Conservation (phyloP, 2,797 vertebrate species). For the Nothura maculosa region DNA sequence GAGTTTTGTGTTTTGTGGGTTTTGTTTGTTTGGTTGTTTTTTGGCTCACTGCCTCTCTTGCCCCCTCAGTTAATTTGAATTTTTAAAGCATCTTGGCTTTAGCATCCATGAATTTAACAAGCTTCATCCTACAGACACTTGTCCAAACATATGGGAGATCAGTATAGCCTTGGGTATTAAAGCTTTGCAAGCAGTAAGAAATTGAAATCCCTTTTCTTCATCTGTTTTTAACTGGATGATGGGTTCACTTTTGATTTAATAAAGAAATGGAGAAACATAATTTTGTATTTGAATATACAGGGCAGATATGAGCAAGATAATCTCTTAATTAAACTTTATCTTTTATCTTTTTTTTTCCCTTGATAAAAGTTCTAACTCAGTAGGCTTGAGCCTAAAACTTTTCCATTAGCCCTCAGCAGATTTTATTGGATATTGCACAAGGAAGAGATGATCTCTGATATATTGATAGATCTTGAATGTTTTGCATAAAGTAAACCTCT, state of each 20-base stretch:
- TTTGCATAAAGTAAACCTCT: not conserved
- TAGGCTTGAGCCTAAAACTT: not conserved
- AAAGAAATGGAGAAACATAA: not conserved
- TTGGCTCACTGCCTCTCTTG: not conserved
- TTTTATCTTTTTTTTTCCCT: not conserved
- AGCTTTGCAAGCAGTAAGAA: not conserved
- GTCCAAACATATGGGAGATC: not conserved
- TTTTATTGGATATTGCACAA: not conserved
- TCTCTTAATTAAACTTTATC: not conserved
- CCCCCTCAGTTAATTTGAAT: not conserved
- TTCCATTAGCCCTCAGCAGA: not conserved
- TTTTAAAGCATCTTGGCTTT: not conserved
- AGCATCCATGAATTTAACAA: not conserved
- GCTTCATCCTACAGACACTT: not conserved
- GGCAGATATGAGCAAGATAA: not conserved
- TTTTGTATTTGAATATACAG: constrained; percentile 7
- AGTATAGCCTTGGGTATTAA: not conserved
- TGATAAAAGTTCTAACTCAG: not conserved
- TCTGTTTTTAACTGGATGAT: constrained; percentile 1
- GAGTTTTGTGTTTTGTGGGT: not conserved
- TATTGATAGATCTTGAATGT: constrained; percentile 7
- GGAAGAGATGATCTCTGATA: not conserved
- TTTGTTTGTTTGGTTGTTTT: not conserved
- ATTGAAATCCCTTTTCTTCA: not conserved
- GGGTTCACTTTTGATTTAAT: not conserved